Evolutionary conservation across 2,113 vertebrate genomes (phyloP).

Genomic region (Gracilinanus agilis): DNA sequence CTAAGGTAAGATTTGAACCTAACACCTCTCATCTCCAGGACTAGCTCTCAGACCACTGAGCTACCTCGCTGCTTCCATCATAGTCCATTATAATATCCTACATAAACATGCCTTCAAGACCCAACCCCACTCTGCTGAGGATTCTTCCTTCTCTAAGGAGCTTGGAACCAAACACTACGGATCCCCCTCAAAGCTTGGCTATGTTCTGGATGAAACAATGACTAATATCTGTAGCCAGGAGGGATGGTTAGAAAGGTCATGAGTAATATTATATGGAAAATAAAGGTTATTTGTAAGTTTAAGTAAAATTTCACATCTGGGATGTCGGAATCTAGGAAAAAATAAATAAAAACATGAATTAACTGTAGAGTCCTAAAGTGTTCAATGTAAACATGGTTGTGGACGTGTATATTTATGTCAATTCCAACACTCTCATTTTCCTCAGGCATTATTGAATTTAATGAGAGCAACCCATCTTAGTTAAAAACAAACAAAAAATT

Average conservation of each 20-base stretch:
- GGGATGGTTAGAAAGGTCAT: neutral
- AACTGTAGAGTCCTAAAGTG: neutral
- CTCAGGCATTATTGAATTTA: constrained; percentile 14
- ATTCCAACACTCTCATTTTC: neutral
- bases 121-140: neutral
- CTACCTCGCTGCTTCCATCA: neutral
- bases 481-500: neutral
- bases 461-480: neutral
- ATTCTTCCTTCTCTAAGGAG: constrained; percentile 4
- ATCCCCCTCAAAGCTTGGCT: neutral
- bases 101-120: neutral
- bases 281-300: constrained; percentile 8
- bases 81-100: neutral
- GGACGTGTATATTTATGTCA: neutral
- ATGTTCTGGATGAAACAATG: constrained; percentile 6
- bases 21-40: no score
- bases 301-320: constrained; percentile 9
- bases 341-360: constrained; percentile 5
- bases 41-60: no score
- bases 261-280: neutral
- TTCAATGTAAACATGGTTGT: neutral
- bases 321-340: neutral
- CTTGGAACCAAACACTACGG: neutral
- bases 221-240: neutral
- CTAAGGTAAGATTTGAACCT: no score